Evolutionary conservation across 2,113 vertebrate genomes (phyloP), one percentile per base, ranked within the genome.

Genomic region (Alouatta palliata): DNA sequence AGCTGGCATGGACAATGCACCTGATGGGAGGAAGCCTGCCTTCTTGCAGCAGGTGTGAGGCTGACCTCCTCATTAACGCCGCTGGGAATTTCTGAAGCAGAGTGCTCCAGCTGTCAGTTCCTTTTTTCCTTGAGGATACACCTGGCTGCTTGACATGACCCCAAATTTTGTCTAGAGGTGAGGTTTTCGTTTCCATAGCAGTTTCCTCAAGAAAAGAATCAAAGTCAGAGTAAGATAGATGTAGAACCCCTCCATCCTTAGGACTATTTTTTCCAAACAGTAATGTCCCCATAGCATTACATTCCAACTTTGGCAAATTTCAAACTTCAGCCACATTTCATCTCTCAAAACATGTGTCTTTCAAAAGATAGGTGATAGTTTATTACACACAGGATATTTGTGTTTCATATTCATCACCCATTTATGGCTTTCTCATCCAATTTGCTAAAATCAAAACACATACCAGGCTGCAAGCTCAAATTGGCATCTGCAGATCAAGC

Each of bases 331-430:
- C 49, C 61, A 84, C 61, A 70, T 77, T 90, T 94, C n/a, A 75
- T 27, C 68, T 90, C 81, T 23, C 76, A 10, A 94, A 16, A 97
- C 93, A 91, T 45, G 27, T 2, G 0, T 68, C 54, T 52, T 5
- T 93, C 35, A 66, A 88, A 93, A 93, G 49, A 58, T 25, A 96
- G 81, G 54, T 91, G 82, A 84, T 90, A 47, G 47, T 84, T 96
- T 91, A 92, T 95, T 87, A 81, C 68, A 96, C 95, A 87, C 40
- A 91, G 54, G 35, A 56, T 94, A 86, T 94, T 95, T 27, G 8
- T 91, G 17, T 97, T 96, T 76, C 81, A 73, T 77, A 96, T 64
- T 97, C 97, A 97, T 97, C 61, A 13, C 49, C 94, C 84, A 94
- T 66, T 71, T 95, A 16, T 75, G 52, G 23, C 88, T 97, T 94